Evolutionary conservation across 2,113 vertebrate species (phyloP).

Genomic region (Pteropus alecto): DNA sequence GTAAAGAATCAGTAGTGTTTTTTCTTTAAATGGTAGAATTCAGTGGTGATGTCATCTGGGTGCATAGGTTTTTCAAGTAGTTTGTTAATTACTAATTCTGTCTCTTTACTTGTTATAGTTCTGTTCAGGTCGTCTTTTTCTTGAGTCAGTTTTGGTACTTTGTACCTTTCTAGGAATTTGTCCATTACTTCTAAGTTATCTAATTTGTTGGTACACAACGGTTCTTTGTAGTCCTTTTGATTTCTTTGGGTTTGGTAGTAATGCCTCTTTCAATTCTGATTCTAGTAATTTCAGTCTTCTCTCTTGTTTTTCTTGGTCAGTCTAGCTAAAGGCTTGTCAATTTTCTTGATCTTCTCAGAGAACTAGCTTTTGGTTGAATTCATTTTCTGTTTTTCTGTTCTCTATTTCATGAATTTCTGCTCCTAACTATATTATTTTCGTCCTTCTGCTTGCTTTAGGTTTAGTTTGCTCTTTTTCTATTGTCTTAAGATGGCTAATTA

Average conservation of each 20-base stretch:
- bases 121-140: not conserved
- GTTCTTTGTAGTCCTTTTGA: not conserved
- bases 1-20: not conserved
- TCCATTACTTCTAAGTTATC: not conserved
- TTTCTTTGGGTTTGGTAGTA: not conserved
- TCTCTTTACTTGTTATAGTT: not conserved
- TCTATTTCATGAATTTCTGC: not conserved
- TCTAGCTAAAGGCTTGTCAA: not conserved
- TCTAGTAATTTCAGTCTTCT: not conserved
- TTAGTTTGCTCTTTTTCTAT: not conserved
- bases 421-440: not conserved
- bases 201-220: not conserved
- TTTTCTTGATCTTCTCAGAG: slow-evolving; percentile 14
- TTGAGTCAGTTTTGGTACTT: not conserved
- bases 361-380: not conserved
- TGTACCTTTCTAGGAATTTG: not conserved
- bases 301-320: not conserved
- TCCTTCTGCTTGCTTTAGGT: not conserved
- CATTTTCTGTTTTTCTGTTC: not conserved
- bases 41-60: not conserved
- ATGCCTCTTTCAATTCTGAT: not conserved
- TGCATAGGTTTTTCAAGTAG: not conserved
- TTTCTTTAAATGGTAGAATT: not conserved
- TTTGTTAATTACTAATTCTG: not conserved
- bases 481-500: not conserved